phyloP scores from a whole-genome alignment of 1,140 invertebrate species.

The Cotesia typhae region DNA sequence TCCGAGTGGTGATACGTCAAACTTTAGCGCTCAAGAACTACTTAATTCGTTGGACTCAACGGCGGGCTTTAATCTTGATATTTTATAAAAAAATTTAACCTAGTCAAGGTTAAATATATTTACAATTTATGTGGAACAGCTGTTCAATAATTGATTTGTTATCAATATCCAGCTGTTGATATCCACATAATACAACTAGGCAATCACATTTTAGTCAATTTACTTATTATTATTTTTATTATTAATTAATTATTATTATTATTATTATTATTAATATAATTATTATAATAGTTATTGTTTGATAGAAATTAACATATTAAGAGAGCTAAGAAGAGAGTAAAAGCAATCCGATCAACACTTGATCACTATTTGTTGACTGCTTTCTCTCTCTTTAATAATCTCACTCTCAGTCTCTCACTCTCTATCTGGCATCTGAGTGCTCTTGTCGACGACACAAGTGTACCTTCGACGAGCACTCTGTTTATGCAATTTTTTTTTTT shows the following conservation, averaged over 20 bases:
- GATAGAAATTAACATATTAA: conserved; percentile 18
- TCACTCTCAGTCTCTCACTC: conserved; percentile 20
- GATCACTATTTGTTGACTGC: background rate
- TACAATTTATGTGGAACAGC: background rate
- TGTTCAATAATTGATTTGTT: background rate
- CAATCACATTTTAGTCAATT: conserved; percentile 55
- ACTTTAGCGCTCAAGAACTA: conserved; percentile 79
- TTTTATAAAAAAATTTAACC: conserved; percentile 54
- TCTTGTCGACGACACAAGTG: conserved; percentile 49
- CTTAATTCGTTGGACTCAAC: conserved; percentile 75
- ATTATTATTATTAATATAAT: conserved; percentile 27
- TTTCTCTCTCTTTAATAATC: conserved; percentile 11
- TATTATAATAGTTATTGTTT: conserved; percentile 26
- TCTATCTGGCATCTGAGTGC: conserved; percentile 45
- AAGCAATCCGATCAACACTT: background rate
- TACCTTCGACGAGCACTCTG: conserved; percentile 57
- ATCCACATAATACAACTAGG: conserved; percentile 37
- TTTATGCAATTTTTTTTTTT: conserved; percentile 28
- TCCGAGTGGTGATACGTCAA: conserved; percentile 73
- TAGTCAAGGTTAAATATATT: background rate
- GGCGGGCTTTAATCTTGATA: conserved; percentile 68
- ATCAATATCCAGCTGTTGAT: conserved; percentile 16
- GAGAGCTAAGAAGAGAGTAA: conserved; percentile 23
- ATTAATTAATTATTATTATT: conserved; percentile 13
- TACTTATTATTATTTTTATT: conserved; percentile 40